Evolutionary conservation across 2,888 invertebrate genomes (phyloP), one percentile per base, ranked within the genome.

Genomic region (Phengaris alcon): DNA sequence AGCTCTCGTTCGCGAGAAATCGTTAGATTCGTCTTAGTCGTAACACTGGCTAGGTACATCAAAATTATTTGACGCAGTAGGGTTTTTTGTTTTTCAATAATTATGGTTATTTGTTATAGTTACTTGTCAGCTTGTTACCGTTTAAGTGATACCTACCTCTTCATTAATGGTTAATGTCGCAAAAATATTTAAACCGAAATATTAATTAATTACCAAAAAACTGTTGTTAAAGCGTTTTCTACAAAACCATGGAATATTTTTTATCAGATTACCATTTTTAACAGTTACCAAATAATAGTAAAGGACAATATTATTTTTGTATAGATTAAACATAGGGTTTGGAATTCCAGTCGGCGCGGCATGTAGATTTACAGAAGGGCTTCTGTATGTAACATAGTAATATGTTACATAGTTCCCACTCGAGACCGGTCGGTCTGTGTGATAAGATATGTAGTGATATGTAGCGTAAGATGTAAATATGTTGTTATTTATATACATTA

Each of bases 401-500:
- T 35, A 35, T 35, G 35, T 13, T 44, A 44, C 46, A 46, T n/a
- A 69, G 69, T 69, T 69, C 48, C 69, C 69, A 48, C 35, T 64
- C 46, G 68, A 68, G 46, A n/a, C 2, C 8, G 13, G 0, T 46
- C 68, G 48, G 9, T 7, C 48, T 69, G 69, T 69, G 69, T 69
- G 69, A 69, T 69, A 69, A n/a, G 13, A n/a, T 69, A 46, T 48
- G 15, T 68, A 68, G 68, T 68, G 68, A 68, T 68, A 68, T 22
- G 22, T 68, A 46, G 44, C n/a, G 8, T 69, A 69, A 69, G 69
- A 15, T 69, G 69, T 69, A 69, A 69, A 69, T 69, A 68, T 68
- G 35, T 44, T 64, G 69, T 69, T 69, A 69, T 69, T 69, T 69
- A 69, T 69, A 48, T 69, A 69, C n/a, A 69, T 48, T 69, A 69